Evolutionary conservation across 2,113 vertebrate genomes (phyloP), one percentile per base, ranked within the genome.

Genomic region (Morone chrysops): DNA sequence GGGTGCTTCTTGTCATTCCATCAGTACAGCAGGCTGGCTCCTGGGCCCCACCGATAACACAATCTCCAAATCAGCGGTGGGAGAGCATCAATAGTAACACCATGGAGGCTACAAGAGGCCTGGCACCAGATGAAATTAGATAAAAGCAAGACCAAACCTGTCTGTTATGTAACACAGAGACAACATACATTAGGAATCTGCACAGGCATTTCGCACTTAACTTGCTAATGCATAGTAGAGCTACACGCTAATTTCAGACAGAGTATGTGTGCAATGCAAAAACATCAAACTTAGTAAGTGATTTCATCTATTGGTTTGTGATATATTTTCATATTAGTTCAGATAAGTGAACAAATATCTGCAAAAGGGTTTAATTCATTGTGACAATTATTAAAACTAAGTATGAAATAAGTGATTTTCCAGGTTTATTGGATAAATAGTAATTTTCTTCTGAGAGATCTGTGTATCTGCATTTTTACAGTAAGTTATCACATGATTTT

Each of bases 41-140:
- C 91, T 57, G 75, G 84, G 80, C 61, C 83, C 22, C 68, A 45
- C 45, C 62, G 94, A 95, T 94, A 94, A 94, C 77, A 87, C 86
- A 90, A 93, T 94, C 91, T 74, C 11, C 48, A 61, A 6, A 92
- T 94, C 90, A 67, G 71, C 68, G 50, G 81, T 4, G 40, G 57
- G 45, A 60, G 16, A 72, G 80, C 57, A 75, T 69, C 80, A 62
- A 40, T 75, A 66, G 75, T 59, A 60, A 74, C 82, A 86, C 36
- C 71, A 82, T 70, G 65, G 56, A 56, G 60, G 82, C 85, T 57
- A 73, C 69, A 71, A 69, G 70, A 82, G 80, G 81, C 62, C 54
- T 74, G 90, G 84, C 78, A 79, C 81, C 76, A 89, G 89, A 94
- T 90, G 77, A 70, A 38, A 70, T 1, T 3, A 67, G 93, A 94